A percentile compares a stretch with the other conserved stretches of the same genome.
These are phyloP conservation scores for Alviniconcha strummeri DNA, from an alignment of 2,888 invertebrate species.

Conservation along the genomic window DNA sequence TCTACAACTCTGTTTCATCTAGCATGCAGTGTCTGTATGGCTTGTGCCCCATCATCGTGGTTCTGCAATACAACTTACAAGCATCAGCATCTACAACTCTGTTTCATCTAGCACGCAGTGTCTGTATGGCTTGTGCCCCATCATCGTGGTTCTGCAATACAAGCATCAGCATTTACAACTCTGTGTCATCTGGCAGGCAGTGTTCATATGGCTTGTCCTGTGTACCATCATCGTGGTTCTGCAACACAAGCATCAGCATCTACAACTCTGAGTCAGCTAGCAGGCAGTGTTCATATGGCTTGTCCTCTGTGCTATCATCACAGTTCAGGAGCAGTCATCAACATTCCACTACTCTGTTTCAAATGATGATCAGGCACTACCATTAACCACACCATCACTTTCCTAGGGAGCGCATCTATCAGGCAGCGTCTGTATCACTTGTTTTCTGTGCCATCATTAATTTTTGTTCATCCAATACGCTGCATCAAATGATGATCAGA, in stretches of 20 bases:
- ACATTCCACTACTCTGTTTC: no score
- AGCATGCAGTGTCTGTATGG: neutral
- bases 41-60: neutral
- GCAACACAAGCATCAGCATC: constrained; percentile 38
- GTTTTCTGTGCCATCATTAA: constrained; percentile 93
- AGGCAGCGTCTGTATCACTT: constrained; percentile 98
- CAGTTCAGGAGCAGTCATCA: neutral
- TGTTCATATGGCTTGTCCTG: constrained; percentile 97
- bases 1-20: no score
- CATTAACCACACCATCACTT: no score
- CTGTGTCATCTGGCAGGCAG: no score
- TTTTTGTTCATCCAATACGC: no score
- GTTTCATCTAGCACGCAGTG: constrained; percentile 87
- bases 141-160: no score
- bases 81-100: neutral
- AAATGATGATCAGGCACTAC: no score
- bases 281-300: neutral
- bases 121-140: constrained; percentile 96
- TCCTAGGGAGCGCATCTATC: constrained; percentile 21
- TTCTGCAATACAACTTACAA: neutral
- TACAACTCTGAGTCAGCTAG: neutral
- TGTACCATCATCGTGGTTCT: constrained; percentile 96
- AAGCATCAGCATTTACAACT: no score
- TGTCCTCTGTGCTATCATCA: neutral
- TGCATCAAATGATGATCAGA: no score